Percentiles rank a stretch among this genome's conserved stretches.
These are phyloP conservation scores for Mamestra configurata DNA, from an alignment of 1,140 invertebrate genomes.

Conservation along the genomic window DNA sequence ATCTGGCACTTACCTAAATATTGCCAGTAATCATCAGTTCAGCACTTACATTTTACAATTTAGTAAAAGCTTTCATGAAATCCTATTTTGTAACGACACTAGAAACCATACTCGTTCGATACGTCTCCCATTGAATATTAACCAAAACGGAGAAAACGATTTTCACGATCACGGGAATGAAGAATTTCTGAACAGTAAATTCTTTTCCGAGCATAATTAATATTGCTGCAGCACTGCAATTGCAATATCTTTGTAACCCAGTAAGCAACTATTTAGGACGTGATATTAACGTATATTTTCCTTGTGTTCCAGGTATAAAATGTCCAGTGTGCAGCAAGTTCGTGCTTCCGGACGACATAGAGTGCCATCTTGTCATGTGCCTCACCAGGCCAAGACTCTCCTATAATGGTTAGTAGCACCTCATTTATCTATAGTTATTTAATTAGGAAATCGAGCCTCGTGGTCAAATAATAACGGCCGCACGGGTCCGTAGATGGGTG, in stretches of 20 bases:
- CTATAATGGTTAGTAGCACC: conserved; percentile 95
- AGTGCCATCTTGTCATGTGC: conserved; percentile 99
- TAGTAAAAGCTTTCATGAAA: neutral
- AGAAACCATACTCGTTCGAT: too few relatives aligned
- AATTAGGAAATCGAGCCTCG: neutral
- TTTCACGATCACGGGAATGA: too few relatives aligned
- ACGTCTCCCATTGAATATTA: too few relatives aligned
- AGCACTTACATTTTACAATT: neutral
- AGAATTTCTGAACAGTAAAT: too few relatives aligned
- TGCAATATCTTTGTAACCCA: neutral
- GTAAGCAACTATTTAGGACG: neutral
- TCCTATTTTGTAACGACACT: too few relatives aligned
- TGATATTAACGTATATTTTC: neutral
- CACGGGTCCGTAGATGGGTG: too few relatives aligned
- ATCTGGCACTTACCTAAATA: too few relatives aligned
- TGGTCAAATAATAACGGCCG: too few relatives aligned
- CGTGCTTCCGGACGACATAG: conserved; percentile 98
- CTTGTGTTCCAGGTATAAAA: conserved; percentile 94
- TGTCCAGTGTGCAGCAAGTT: conserved; percentile 99
- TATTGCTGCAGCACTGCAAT: too few relatives aligned
- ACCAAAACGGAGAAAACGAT: too few relatives aligned
- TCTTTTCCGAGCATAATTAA: too few relatives aligned
- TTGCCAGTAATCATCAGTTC: neutral
- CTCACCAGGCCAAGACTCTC: conserved; percentile 99
- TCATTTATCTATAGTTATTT: neutral